Base-by-base conservation (phyloP, 2,888 invertebrate genomes). In the Cephus spinipes region DNA sequence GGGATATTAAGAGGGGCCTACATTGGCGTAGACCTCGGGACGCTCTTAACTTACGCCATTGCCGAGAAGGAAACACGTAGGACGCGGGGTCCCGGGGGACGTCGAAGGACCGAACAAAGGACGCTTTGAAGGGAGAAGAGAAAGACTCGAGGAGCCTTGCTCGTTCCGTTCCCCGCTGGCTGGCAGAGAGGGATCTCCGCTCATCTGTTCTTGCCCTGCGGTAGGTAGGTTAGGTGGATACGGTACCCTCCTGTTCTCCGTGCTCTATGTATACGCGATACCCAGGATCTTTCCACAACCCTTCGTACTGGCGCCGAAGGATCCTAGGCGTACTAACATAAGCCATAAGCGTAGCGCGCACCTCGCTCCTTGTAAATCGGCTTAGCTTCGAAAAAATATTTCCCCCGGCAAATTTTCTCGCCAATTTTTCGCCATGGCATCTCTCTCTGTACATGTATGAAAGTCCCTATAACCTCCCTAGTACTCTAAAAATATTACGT, bases 91-190 rank as follows among this genome's bases (percentile, higher is more conserved):
- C 87, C 84, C 85, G 76, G 83, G 87, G 87, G 87, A 87, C 81
- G 80, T 82, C 81, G 83, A 82, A 81, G 77, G 80, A 81, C 79
- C 81, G 87, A 88, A 88, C 87, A 87, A 88, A 89, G 88, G 87
- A 87, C 83, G 86, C 86, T 87, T 87, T 85, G 86, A 87, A 86
- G 87, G 87, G 84, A 84, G 71, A 40, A 81, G 82, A 84, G 85
- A 84, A 85, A 82, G 73, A 83, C 81, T 83, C 85, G 81, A 82
- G 81, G 76, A 83, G 83, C 82, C 84, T 79, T 79, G 79, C 79
- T 84, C 82, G 81, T 80, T 83, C 83, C 83, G 81, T 83, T 84
- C 83, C 85, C 84, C 81, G 83, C 84, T 84, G 83, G 82, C 79
- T 82, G 83, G 83, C 84, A 85, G 83, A 83, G 85, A 85, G 85